phyloP scores from a whole-genome alignment of 2,888 invertebrate species.

The Galerucella nymphaeae region DNA sequence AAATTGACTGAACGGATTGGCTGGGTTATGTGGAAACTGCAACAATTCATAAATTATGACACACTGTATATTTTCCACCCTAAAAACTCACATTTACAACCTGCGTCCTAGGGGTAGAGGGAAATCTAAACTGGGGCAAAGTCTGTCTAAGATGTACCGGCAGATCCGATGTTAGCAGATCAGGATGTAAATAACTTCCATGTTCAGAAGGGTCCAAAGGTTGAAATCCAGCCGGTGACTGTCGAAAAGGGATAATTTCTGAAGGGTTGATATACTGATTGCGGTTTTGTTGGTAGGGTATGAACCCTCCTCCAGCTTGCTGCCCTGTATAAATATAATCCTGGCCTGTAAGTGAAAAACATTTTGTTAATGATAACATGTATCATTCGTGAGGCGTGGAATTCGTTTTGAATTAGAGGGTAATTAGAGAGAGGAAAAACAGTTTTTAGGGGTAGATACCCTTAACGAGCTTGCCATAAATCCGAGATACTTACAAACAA shows the following conservation, averaged over 20 bases:
- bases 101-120: constrained; percentile 61
- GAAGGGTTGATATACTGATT: constrained; percentile 47
- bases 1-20: constrained; percentile 26
- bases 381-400: constrained; percentile 28
- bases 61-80: too few species aligned
- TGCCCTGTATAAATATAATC: constrained; percentile 60
- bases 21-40: constrained; percentile 29
- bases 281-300: constrained; percentile 56
- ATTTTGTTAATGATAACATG: constrained; percentile 28
- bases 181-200: constrained; percentile 54
- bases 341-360: constrained; percentile 61
- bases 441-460: constrained; percentile 17
- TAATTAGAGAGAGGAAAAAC: constrained; percentile 26
- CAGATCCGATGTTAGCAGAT: constrained; percentile 63
- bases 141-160: constrained; percentile 62
- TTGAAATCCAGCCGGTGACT: constrained; percentile 49
- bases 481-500: not conserved
- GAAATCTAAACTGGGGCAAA: constrained; percentile 61
- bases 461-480: constrained; percentile 20
- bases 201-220: constrained; percentile 46
- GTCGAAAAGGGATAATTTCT: constrained; percentile 57
- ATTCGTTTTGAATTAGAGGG: constrained; percentile 30
- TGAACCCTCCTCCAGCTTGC: constrained; percentile 53
- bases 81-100: constrained; percentile 35
- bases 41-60: constrained; percentile 4